Percentiles rank a stretch among this genome's conserved stretches.
Conservation (phyloP, 2,888 invertebrate species). For the Serrognathus titanus region DNA sequence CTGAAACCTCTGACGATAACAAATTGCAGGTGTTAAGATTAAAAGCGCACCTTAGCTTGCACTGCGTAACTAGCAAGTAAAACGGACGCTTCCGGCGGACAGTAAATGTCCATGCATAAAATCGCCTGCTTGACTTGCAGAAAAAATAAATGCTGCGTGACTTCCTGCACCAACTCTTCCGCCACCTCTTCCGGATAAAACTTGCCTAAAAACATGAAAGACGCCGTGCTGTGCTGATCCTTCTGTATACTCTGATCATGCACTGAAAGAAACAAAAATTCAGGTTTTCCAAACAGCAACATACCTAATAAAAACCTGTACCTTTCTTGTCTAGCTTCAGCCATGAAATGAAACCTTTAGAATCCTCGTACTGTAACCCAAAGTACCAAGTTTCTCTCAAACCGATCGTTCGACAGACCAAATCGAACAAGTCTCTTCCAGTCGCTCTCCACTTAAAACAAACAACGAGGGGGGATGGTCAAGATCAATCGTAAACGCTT, state of each 20-base stretch:
- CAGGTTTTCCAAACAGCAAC: not conserved
- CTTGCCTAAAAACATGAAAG: conserved; percentile 94
- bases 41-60: conserved; percentile 74
- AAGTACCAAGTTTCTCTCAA: conserved; percentile 96
- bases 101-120: conserved; percentile 97
- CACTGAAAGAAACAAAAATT: conserved; percentile 54
- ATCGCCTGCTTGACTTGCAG: conserved; percentile 96
- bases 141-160: conserved; percentile 96
- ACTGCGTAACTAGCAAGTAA: conserved; percentile 96
- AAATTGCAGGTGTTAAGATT: not conserved
- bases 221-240: conserved; percentile 69
- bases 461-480: conserved; percentile 16
- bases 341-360: conserved; percentile 92
- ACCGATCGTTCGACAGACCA: conserved; percentile 95
- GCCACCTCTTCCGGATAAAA: conserved; percentile 98
- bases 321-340: conserved; percentile 90
- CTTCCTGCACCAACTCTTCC: conserved; percentile 96
- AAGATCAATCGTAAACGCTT: not conserved
- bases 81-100: conserved; percentile 97
- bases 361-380: conserved; percentile 90
- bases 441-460: conserved; percentile 78
- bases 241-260: conserved; percentile 88
- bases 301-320: conserved; percentile 37
- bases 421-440: conserved; percentile 92
- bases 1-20: conserved; percentile 45